phyloP scores from a whole-genome alignment of 1,140 invertebrate species.

The Habropoda laboriosa region DNA sequence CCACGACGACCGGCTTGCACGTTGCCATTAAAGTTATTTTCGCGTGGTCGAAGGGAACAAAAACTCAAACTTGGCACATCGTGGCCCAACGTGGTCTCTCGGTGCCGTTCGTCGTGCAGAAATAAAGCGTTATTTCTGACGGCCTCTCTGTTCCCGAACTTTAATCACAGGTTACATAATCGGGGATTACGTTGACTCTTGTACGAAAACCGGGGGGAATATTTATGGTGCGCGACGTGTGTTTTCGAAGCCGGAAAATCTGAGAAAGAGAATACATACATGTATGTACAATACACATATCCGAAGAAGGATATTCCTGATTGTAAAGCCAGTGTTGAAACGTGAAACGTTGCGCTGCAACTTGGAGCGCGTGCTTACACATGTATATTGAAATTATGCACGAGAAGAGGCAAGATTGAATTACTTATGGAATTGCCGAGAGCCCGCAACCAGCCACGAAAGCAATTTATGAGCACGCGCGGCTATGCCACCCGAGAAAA shows the following conservation, averaged over 20 bases:
- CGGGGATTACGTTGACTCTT: constrained; percentile 6
- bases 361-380: not conserved
- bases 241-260: constrained; percentile 14
- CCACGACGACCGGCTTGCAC: not conserved
- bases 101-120: not conserved
- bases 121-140: constrained; percentile 34
- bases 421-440: constrained; percentile 74
- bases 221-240: constrained; percentile 17
- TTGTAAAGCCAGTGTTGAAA: not conserved
- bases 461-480: constrained; percentile 68
- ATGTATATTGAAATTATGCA: constrained; percentile 55
- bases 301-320: constrained; percentile 18
- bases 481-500: constrained; percentile 56
- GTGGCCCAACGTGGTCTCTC: too few species aligned
- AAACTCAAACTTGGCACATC: constrained; percentile 16
- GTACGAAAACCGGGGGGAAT: not conserved
- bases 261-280: too few species aligned
- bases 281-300: too few species aligned
- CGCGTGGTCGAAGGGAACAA: not conserved
- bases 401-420: constrained; percentile 71
- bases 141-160: not conserved
- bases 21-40: constrained; percentile 32
- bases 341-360: not conserved
- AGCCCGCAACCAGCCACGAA: constrained; percentile 59
- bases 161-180: constrained; percentile 42